These are phyloP conservation scores for Liparis tanakae DNA, from an alignment of 2,797 vertebrate genomes.

Conservation along the genomic window DNA sequence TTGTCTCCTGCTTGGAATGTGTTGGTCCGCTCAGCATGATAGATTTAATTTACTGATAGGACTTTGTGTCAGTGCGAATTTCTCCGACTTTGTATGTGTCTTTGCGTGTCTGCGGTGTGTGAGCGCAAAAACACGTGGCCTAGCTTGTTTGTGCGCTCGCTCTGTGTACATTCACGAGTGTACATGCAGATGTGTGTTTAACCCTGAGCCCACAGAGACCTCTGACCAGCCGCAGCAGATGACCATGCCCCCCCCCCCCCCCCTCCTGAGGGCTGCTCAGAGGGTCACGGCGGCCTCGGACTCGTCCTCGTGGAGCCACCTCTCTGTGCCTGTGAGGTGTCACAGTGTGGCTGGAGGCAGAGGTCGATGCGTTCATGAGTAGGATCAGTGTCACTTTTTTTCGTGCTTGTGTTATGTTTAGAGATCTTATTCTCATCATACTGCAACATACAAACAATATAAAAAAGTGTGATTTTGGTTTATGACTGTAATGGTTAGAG, in stretches of 20 bases:
- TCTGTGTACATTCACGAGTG: background rate
- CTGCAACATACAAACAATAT: background rate
- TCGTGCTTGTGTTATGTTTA: background rate
- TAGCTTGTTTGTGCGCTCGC: background rate
- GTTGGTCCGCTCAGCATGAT: conserved; percentile 74
- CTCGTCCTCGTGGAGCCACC: conserved; percentile 41
- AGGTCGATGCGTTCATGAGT: conserved; percentile 2
- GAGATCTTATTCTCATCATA: conserved; percentile 13
- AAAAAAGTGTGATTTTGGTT: background rate
- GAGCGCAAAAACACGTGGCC: background rate
- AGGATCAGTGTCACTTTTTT: background rate
- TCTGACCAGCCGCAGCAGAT: conserved; percentile 75
- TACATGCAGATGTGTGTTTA: conserved; percentile 74
- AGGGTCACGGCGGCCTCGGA: conserved; percentile 47
- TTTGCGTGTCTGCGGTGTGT: conserved; percentile 16
- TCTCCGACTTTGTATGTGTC: conserved; percentile 45
- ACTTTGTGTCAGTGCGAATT: conserved; percentile 63
- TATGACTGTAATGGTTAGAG: background rate
- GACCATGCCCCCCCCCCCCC: conserved; percentile 55
- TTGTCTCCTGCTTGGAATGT: conserved; percentile 75
- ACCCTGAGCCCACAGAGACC: conserved; percentile 67
- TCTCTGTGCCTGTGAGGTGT: conserved; percentile 20
- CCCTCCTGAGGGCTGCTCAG: conserved; percentile 47
- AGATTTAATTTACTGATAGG: conserved; percentile 81
- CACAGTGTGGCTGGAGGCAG: background rate